These are phyloP conservation scores for Euura saliciscinereae DNA, from an alignment of 1,140 invertebrate species.

Conservation along the genomic window DNA sequence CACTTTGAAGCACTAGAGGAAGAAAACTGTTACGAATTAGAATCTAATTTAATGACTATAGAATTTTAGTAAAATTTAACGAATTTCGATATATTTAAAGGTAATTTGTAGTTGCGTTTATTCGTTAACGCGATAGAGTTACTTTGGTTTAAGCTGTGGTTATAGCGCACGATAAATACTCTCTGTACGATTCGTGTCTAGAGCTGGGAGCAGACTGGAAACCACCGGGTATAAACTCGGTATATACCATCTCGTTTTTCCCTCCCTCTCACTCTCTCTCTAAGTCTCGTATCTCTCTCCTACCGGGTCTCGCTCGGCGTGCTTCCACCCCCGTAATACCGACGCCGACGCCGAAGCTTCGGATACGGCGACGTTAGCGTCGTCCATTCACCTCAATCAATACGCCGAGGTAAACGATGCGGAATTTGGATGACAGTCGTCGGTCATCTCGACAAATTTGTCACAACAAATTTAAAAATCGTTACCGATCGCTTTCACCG, in stretches of 20 bases:
- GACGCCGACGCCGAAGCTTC: constrained; percentile 10
- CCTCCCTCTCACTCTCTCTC: constrained; percentile 13
- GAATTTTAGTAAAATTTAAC: too few relatives aligned
- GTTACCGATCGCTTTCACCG: too few relatives aligned
- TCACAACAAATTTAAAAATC: too few relatives aligned
- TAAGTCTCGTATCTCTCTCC: background rate
- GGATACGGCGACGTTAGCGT: constrained; percentile 23
- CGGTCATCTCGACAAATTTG: background rate
- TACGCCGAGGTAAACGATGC: constrained; percentile 33
- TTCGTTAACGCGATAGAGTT: too few relatives aligned
- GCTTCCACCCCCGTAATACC: constrained; percentile 1
- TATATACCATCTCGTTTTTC: constrained; percentile 15
- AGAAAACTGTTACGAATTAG: too few relatives aligned
- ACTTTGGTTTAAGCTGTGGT: too few relatives aligned
- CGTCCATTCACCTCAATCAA: constrained; percentile 59
- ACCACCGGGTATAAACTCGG: constrained; percentile 5
- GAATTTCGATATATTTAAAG: too few relatives aligned
- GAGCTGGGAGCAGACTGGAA: constrained; percentile 1
- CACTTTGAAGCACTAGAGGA: background rate
- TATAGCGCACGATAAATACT: background rate
- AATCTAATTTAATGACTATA: too few relatives aligned
- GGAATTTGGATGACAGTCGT: background rate
- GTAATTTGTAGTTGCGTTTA: too few relatives aligned
- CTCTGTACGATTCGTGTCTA: background rate
- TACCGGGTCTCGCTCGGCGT: background rate